Conservation (phyloP, 2,113 vertebrate genomes). For the Callopanchax toddi region DNA sequence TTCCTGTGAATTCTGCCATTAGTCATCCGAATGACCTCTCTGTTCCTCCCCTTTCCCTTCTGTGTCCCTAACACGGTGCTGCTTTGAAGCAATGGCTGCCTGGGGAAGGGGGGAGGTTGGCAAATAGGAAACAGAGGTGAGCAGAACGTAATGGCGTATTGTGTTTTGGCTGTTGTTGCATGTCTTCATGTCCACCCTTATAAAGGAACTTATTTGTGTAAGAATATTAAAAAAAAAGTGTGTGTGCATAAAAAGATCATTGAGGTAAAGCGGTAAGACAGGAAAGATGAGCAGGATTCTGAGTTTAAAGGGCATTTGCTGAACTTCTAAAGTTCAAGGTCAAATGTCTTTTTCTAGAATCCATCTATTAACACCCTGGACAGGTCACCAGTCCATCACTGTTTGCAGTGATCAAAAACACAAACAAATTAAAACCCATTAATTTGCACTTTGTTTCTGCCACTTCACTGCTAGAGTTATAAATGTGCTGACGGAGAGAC, state of each 20-base stretch:
- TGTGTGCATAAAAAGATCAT: constrained; percentile 38
- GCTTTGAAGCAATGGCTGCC: constrained; percentile 55
- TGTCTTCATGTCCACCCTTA: background rate
- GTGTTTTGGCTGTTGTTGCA: constrained; percentile 1
- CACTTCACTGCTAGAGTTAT: background rate
- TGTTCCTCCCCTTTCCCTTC: constrained; percentile 75
- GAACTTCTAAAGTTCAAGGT: background rate
- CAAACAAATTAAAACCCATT: too few relatives aligned
- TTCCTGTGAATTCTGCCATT: constrained; percentile 97
- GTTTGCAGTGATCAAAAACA: too few relatives aligned
- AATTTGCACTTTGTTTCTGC: background rate
- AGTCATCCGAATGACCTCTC: constrained; percentile 89
- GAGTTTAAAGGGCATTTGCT: background rate
- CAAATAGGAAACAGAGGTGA: constrained; percentile 71
- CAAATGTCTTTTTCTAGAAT: too few relatives aligned
- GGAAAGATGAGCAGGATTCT: constrained; percentile 54
- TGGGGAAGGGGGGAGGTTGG: constrained; percentile 47
- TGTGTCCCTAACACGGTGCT: constrained; percentile 53
- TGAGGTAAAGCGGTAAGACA: too few relatives aligned
- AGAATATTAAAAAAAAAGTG: background rate
- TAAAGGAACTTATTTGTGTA: background rate
- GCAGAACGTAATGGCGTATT: background rate
- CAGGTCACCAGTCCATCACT: too few relatives aligned
- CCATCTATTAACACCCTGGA: too few relatives aligned
- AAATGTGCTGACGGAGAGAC: background rate